Evolutionary conservation across 2,797 vertebrate genomes (phyloP), one percentile per base, ranked within the genome.

Genomic region (Darevskia nairensis): DNA sequence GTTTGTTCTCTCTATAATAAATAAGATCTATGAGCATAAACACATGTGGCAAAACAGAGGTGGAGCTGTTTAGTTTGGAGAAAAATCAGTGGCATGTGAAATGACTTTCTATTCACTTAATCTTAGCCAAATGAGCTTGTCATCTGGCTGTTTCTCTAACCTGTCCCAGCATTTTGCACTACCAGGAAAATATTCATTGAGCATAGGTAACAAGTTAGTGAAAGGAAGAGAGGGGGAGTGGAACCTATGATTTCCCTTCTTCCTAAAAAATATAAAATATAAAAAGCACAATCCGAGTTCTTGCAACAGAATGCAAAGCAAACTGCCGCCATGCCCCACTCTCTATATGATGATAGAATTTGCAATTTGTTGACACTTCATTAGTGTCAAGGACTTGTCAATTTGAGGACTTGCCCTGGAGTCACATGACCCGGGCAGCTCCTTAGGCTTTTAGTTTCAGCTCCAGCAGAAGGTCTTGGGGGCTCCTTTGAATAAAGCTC

Each of bases 41-140:
- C 79, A 93, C 88, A 92, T 88, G 85, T 92, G 77, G 80, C 87
- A 89, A 89, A 94, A 93, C 76, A 89, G 92, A 87, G 61, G 61
- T 89, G 55, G 0, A 84, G 27, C 4, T 89, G 39, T 90, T 94
- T 89, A 85, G 86, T 89, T 76, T 90, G 81, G 94, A 82, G 74
- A 91, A 84, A 92, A 85, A 93, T 91, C 93, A 94, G 61, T 0
- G 23, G 89, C 91, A 94, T 59, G 90, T 92, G 92, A 94, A 95
- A 95, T 92, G 86, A 93, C 92, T 94, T 94, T 95, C 88, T 90
- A 82, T 90, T 76, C 80, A 92, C 88, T 94, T 95, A 92, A 95
- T 95, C 94, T 95, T 94, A 93, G 85, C 93, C 93, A 95, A 95
- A 94, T 93, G 90, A 94, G 89, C 84, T 66, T 95, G 94, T 95